Base-by-base conservation (phyloP, 2,797 vertebrate genomes). In the Labeo calbasu region DNA sequence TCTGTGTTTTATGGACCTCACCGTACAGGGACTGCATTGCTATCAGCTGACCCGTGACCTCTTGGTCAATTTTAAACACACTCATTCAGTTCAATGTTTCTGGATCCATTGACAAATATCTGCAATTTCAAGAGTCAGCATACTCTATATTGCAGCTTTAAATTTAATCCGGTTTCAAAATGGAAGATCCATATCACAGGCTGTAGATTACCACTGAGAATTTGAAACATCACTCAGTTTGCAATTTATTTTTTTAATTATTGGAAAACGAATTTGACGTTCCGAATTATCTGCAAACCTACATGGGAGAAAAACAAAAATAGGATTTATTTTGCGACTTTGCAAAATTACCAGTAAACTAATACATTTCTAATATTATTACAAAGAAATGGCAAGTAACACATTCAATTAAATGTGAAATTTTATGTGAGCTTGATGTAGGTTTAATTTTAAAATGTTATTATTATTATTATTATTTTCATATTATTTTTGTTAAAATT, bases 1-100 rank as follows among this genome's bases (percentile, higher is more conserved):
- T 88, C 86, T 0, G 80, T 92, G 92, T 87, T 94, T 95, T 94
- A 93, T 92, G 93, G 92, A 91, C 88, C 89, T 84, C 86, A 81
- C 79, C 84, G 87, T 81, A 88, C 89, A 91, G 88, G 0, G 84
- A 93, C 83, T 89, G 92, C 91, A 93, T 93, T 92, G 90, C 89
- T 91, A 91, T 93, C 91, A 91, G 79, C 81, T 91, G 91, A 88
- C 90, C 90, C 91, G 76, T 89, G 91, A 93, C 91, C 91, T 89
- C 21, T n/a, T 15, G 90, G 88, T 92, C 89, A 87, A 90, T 92
- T 89, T 89, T 85, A 86, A 90, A 88, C 90, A 87, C 90, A 92
- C 50, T 51, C 32, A 32, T 32, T 51, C 25, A 21, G 23, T 65
- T 66, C 12, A 79, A 36, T 50, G 59, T 51, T 66, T 51, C 23